Evolutionary conservation across 2,888 invertebrate species (phyloP).

Genomic region (Xestia c-nigrum): DNA sequence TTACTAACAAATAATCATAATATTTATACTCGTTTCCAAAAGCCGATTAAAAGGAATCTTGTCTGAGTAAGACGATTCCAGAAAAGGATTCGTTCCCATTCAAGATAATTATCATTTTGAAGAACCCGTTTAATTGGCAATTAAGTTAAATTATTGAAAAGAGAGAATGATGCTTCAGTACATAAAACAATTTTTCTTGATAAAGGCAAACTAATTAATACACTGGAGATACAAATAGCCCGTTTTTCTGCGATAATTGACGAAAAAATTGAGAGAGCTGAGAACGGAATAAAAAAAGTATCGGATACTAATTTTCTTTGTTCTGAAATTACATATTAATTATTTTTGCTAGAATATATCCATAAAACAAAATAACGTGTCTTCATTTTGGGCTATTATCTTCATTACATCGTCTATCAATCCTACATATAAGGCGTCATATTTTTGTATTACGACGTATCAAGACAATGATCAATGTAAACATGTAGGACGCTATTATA

Average conservation of each 20-base stretch:
- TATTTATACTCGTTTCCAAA: constrained; percentile 11
- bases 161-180: constrained; percentile 13
- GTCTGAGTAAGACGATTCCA: constrained; percentile 20
- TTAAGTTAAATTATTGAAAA: constrained; percentile 25
- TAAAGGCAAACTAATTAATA: background rate
- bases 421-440: background rate
- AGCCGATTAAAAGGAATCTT: constrained; percentile 36
- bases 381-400: background rate
- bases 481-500: background rate
- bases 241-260: constrained; percentile 17
- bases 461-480: background rate
- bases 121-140: constrained; percentile 56
- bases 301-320: constrained; percentile 7
- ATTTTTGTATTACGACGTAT: background rate
- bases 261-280: constrained; percentile 4
- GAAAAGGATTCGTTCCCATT: constrained; percentile 25
- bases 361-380: background rate
- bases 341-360: background rate
- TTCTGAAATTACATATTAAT: constrained; percentile 3
- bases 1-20: background rate
- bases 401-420: background rate
- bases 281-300: constrained; percentile 1
- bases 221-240: constrained; percentile 7
- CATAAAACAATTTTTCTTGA: constrained; percentile 16
- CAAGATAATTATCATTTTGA: constrained; percentile 32